These are phyloP conservation scores for Atta texana DNA, from an alignment of 1,140 invertebrate species.

Conservation along the genomic window DNA sequence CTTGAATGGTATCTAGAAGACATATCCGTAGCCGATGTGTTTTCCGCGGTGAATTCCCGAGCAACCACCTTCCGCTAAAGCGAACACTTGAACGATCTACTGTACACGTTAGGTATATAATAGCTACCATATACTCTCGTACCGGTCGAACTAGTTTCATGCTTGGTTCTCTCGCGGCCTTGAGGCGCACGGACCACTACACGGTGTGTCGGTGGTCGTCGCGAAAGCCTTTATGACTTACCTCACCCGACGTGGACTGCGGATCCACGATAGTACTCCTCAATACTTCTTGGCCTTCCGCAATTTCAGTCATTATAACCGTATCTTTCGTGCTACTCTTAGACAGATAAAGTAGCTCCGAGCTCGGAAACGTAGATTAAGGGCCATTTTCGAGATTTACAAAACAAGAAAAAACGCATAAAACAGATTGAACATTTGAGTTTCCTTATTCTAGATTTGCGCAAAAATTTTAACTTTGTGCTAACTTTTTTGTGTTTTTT, in stretches of 20 bases:
- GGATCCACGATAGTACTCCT: constrained; percentile 36
- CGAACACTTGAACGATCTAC: constrained; percentile 67
- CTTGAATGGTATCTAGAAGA: constrained; percentile 9
- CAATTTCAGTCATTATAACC: constrained; percentile 67
- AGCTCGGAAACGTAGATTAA: constrained; percentile 42
- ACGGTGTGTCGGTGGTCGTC: constrained; percentile 62
- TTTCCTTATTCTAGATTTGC: constrained; percentile 9
- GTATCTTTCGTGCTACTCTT: constrained; percentile 54
- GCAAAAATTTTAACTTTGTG: neutral
- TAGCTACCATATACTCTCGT: constrained; percentile 72
- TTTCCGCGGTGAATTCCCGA: constrained; percentile 56
- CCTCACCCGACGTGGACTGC: constrained; percentile 54
- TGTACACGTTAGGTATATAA: constrained; percentile 69
- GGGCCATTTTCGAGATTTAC: constrained; percentile 32
- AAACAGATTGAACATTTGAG: neutral
- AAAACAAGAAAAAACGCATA: neutral
- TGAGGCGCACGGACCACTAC: constrained; percentile 72
- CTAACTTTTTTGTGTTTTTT: neutral
- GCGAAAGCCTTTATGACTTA: constrained; percentile 72
- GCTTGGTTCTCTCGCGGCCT: constrained; percentile 79
- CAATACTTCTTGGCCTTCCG: constrained; percentile 62
- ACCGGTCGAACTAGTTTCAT: constrained; percentile 80
- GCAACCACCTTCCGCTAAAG: constrained; percentile 68
- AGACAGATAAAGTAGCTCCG: constrained; percentile 42
- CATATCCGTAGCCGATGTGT: constrained; percentile 65